Evolutionary conservation across 2,113 vertebrate species (phyloP).

Genomic region (Ptilorrhoa leucosticta): DNA sequence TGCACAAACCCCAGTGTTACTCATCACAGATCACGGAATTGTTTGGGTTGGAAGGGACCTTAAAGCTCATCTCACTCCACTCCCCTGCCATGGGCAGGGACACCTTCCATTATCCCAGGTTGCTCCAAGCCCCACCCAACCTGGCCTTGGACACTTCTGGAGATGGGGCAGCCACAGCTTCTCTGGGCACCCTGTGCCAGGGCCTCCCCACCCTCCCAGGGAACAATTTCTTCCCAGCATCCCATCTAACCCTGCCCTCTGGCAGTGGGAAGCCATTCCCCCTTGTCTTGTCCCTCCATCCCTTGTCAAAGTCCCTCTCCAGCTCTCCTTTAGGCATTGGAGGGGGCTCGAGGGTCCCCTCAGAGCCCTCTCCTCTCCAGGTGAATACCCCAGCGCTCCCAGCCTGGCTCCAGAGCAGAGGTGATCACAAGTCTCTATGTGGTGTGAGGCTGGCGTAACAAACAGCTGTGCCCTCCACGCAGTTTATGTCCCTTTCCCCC

Average conservation of each 20-base stretch:
- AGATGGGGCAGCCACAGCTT: neutral
- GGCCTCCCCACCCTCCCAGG: rapidly evolving
- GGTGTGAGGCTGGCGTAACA: neutral
- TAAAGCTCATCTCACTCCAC: rapidly evolving
- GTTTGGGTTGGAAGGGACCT: neutral
- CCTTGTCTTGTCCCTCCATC: rapidly evolving
- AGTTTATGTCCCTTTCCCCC: neutral
- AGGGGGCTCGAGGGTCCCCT: neutral
- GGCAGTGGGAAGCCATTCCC: neutral
- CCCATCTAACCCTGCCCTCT: rapidly evolving
- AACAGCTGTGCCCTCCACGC: neutral
- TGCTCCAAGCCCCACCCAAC: rapidly evolving
- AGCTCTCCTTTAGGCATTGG: neutral
- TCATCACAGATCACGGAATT: neutral
- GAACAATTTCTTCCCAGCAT: neutral
- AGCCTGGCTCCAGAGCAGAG: neutral
- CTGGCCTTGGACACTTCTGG: neutral
- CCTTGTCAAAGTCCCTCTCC: rapidly evolving
- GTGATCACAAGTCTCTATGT: neutral
- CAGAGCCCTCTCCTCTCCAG: neutral
- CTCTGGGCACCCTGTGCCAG: neutral
- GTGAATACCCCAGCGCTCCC: neutral
- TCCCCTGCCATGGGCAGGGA: neutral
- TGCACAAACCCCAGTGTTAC: neutral
- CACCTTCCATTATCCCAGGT: rapidly evolving